Evolutionary conservation across 2,113 vertebrate genomes (phyloP), one percentile per base, ranked within the genome.

Genomic region (Cyanistes caeruleus): DNA sequence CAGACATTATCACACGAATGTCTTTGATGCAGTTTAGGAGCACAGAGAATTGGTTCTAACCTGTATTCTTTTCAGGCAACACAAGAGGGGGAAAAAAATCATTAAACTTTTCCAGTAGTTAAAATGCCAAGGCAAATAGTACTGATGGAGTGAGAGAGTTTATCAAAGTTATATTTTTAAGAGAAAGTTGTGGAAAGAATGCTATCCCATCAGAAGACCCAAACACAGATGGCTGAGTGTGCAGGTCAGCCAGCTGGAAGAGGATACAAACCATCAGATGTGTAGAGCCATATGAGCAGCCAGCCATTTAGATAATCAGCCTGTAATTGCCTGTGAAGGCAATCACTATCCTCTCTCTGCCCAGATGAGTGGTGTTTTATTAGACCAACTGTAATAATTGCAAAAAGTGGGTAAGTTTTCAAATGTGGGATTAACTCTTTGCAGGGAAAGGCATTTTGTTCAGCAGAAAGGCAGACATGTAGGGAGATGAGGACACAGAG

Each of bases 211-310:
- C 39, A 58, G 72, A 70, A 85, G 59, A 35, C 16, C 39, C 18
- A 64, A 31, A 16, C n/a, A 17, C 65, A 82, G 79, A 58, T 53
- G 41, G 75, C 33, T 51, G 84, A 76, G 24, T 31, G 39, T 46
- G 51, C 89, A 62, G 35, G 62, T 69, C 87, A 77, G 84, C 62
- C 87, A 93, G 67, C 51, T 90, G 74, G 84, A 87, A 69, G 64
- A 51, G 70, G 35, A 56, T 43, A 33, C 46, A 76, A 87, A n/a
- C 60, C 59, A n/a, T 58, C 46, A 51, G 43, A 58, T 87, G 72
- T 53, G 25, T 46, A 20, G 67, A 85, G 46, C 70, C 0, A 0
- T 20, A 23, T 18, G 35, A 80, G 27, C 75, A 77, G 37, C 41
- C 41, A 48, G 49, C 24, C 64, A 33, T 85, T 90, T 62, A 73